phyloP scores from a whole-genome alignment of 2,113 vertebrate genomes.

The Scolopax mira region DNA sequence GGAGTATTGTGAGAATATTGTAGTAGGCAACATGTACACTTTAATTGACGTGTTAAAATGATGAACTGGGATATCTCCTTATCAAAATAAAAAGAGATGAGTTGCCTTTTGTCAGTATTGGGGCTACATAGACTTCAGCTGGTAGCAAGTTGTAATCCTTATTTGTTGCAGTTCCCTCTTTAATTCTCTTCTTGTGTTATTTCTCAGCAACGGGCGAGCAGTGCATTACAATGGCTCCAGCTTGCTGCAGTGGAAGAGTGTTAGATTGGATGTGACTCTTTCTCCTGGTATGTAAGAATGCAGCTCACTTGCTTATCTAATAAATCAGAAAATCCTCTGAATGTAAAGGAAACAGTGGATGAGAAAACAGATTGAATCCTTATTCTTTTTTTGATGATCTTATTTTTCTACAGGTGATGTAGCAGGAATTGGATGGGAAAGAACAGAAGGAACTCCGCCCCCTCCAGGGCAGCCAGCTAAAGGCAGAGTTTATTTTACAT shows the following conservation, averaged over 20 bases:
- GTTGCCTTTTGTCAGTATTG: background rate
- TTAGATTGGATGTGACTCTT: constrained; percentile 92
- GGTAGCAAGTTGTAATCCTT: background rate
- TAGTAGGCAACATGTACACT: rapidly evolving
- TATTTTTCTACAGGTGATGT: constrained; percentile 81
- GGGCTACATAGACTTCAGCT: background rate
- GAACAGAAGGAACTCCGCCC: constrained; percentile 92
- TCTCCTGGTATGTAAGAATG: constrained; percentile 84
- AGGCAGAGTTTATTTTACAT: constrained; percentile 97
- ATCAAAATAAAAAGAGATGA: background rate
- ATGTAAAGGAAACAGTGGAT: background rate
- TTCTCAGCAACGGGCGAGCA: constrained; percentile 89
- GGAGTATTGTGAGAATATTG: background rate
- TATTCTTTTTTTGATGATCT: background rate
- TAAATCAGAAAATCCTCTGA: background rate
- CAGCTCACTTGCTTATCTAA: background rate
- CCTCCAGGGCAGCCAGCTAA: constrained; percentile 95
- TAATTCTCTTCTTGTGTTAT: constrained; percentile 5
- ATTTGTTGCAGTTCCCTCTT: background rate
- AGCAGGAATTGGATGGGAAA: constrained; percentile 97
- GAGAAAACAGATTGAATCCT: background rate
- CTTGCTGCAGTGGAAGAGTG: constrained; percentile 98
- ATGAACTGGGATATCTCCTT: background rate
- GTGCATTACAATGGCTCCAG: constrained; percentile 99
- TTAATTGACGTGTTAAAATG: background rate